Evolutionary conservation across 2,797 vertebrate species (phyloP).

Genomic region (Arvicola amphibius): DNA sequence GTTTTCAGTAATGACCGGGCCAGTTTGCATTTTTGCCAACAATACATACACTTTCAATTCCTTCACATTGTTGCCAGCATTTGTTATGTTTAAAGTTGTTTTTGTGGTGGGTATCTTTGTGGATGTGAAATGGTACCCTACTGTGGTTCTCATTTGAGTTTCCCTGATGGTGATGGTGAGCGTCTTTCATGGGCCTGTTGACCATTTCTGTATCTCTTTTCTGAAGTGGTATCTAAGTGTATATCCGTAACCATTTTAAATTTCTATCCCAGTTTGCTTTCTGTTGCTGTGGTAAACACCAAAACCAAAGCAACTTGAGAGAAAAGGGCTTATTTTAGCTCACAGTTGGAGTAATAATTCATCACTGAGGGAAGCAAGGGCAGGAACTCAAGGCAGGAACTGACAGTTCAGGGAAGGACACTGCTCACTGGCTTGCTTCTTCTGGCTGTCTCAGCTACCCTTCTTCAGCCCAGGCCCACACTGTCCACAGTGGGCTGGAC

Average conservation of each 20-base stretch:
- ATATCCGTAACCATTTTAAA: not conserved
- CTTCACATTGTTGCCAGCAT: not conserved
- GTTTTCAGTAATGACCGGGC: not conserved
- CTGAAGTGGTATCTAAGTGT: not conserved
- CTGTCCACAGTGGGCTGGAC: not conserved
- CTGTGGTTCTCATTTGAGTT: constrained; percentile 31
- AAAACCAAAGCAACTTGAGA: not conserved
- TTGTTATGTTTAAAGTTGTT: not conserved
- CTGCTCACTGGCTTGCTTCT: not conserved
- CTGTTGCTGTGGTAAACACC: not conserved
- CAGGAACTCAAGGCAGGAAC: not conserved
- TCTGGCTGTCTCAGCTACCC: not conserved
- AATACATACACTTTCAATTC: not conserved
- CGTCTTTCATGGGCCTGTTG: not conserved
- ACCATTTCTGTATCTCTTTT: not conserved
- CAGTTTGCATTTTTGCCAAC: not conserved
- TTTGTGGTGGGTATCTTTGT: not conserved
- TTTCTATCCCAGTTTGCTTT: not conserved
- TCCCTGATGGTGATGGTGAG: not conserved
- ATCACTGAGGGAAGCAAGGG: not conserved
- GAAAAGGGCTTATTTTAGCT: not conserved
- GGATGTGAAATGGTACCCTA: not conserved
- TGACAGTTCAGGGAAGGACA: not conserved
- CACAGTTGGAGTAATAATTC: not conserved
- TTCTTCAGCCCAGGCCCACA: not conserved